Conservation (phyloP, 64 coral and sea anemone genomes). For the Catalaphyllia jardinei region DNA sequence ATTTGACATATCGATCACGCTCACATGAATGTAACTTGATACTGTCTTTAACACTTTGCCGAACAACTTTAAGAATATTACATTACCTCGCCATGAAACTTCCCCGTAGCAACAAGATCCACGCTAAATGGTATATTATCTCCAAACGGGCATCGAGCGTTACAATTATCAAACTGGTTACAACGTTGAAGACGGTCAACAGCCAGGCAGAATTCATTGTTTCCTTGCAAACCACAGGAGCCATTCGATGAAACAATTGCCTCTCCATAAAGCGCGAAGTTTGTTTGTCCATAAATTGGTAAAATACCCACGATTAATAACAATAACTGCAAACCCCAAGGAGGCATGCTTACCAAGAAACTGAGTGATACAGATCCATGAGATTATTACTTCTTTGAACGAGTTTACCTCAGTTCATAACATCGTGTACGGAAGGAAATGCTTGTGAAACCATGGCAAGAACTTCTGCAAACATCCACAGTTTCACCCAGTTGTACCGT, state of each 20-base stretch:
- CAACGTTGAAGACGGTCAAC: not conserved
- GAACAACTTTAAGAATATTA: not conserved
- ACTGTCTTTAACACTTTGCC: not conserved
- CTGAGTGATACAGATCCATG: not conserved
- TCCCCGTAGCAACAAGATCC: slow-evolving; percentile 42
- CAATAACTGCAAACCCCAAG: not conserved
- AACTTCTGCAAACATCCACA: not conserved
- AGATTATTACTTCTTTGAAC: not conserved
- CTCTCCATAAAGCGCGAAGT: slow-evolving; percentile 23
- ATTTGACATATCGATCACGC: too few relatives aligned
- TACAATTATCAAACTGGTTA: not conserved
- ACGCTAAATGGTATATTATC: not conserved
- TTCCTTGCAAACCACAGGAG: slow-evolving; percentile 20
- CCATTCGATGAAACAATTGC: slow-evolving; percentile 6
- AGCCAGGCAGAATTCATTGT: not conserved
- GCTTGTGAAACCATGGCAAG: not conserved
- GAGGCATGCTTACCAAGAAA: not conserved
- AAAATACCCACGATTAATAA: slow-evolving; percentile 8
- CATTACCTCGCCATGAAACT: slow-evolving; percentile 5
- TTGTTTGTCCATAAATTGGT: not conserved
- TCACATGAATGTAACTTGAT: not conserved
- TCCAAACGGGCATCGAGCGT: not conserved
- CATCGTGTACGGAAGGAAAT: not conserved
- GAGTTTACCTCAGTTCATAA: not conserved
- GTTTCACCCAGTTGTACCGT: not conserved